Conservation (phyloP, 2,888 invertebrate species). For the Gnatocerus cornutus region DNA sequence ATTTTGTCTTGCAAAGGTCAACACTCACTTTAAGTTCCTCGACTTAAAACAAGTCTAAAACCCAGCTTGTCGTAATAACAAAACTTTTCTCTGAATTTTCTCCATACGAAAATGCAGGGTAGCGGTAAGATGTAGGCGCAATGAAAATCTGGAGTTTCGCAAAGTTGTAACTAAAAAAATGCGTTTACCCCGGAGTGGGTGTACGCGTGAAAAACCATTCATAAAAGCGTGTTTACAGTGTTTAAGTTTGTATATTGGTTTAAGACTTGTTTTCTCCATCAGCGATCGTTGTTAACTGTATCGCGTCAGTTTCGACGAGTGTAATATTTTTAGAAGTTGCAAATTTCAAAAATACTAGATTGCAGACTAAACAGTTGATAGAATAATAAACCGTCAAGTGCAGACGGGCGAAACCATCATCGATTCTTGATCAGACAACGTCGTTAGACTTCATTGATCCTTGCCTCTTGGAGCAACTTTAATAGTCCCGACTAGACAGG, state of each 20-base stretch:
- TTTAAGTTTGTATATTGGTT: conserved; percentile 37
- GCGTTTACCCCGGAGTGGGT: conserved; percentile 11
- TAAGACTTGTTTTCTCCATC: conserved; percentile 36
- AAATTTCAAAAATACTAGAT: conserved; percentile 55
- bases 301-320: conserved; percentile 42
- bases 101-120: no score
- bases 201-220: conserved; percentile 40
- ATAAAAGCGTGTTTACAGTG: conserved; percentile 46
- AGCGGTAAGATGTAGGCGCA: background rate
- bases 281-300: conserved; percentile 46
- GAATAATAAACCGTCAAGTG: conserved; percentile 57
- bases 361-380: conserved; percentile 59
- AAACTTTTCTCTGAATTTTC: background rate
- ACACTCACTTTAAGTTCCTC: no score
- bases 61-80: background rate
- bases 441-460: conserved; percentile 42
- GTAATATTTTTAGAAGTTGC: conserved; percentile 58
- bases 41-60: no score
- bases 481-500: conserved; percentile 41
- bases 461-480: conserved; percentile 27
- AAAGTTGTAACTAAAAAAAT: conserved; percentile 1
- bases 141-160: background rate
- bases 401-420: conserved; percentile 25
- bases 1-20: no score
- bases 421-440: conserved; percentile 37